Conservation (phyloP, 2,888 invertebrate species). For the Catocala fraxini region DNA sequence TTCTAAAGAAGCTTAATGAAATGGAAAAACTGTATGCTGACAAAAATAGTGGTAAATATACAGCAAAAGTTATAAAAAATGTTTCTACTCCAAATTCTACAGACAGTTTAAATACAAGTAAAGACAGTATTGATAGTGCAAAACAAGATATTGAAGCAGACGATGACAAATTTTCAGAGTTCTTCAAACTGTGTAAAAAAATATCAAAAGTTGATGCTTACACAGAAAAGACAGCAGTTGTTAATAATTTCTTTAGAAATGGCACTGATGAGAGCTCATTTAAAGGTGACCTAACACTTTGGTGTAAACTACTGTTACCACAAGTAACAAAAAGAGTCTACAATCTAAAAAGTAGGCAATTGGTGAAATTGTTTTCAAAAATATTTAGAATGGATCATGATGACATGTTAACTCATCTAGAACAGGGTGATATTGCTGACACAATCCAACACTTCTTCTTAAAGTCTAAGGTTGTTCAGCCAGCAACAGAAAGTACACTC, state of each 20-base stretch:
- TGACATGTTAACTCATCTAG: constrained; percentile 95
- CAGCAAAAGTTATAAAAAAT: constrained; percentile 75
- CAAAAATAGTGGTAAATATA: constrained; percentile 83
- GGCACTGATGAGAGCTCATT: constrained; percentile 89
- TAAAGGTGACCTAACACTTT: constrained; percentile 92
- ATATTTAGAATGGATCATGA: constrained; percentile 92
- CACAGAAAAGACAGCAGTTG: constrained; percentile 92
- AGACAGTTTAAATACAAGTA: constrained; percentile 22
- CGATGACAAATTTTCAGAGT: constrained; percentile 93
- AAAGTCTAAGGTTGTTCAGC: constrained; percentile 87
- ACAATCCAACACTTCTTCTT: constrained; percentile 94
- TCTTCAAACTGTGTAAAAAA: constrained; percentile 92
- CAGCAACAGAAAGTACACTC: constrained; percentile 90
- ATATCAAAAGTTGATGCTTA: constrained; percentile 93
- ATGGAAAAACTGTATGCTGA: constrained; percentile 86
- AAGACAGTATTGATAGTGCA: constrained; percentile 34
- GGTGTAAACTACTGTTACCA: constrained; percentile 95
- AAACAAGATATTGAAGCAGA: constrained; percentile 61
- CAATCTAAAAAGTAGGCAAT: constrained; percentile 96
- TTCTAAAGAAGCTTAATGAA: constrained; percentile 89
- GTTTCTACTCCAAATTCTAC: constrained; percentile 52
- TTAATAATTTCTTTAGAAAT: constrained; percentile 90
- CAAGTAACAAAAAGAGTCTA: constrained; percentile 94
- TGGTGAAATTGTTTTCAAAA: constrained; percentile 95
- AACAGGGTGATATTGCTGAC: constrained; percentile 96